Conservation (phyloP, 2,113 vertebrate genomes). For the Zosterops hypoxanthus region DNA sequence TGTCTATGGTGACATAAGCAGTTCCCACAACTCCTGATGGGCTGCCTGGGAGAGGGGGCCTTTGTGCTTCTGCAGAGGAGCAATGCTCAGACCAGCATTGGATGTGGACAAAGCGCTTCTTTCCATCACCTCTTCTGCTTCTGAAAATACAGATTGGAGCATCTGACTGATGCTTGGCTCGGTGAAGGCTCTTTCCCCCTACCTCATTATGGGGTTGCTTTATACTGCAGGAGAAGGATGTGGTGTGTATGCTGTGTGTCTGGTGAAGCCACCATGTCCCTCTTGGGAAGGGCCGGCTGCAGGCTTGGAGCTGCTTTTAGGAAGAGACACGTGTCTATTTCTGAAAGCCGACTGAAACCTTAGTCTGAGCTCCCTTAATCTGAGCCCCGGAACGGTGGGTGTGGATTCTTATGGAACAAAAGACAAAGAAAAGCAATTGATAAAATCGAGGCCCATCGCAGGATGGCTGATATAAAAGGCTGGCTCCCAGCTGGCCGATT, state of each 20-base stretch:
- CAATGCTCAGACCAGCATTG: fast-evolving
- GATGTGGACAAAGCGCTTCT: neutral
- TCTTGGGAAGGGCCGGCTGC: neutral
- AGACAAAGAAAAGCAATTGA: conserved; percentile 36
- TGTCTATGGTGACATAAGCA: neutral
- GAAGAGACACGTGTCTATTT: neutral
- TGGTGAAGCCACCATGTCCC: neutral
- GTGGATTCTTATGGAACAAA: conserved; percentile 31
- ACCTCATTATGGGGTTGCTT: neutral
- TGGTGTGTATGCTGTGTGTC: fast-evolving
- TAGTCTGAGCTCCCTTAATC: neutral
- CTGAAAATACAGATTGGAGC: neutral
- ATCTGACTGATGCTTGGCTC: neutral
- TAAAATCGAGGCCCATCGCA: neutral
- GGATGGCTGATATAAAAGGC: neutral
- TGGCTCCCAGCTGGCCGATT: conserved; percentile 26
- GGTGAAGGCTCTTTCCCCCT: neutral
- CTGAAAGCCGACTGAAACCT: neutral
- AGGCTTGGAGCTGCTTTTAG: neutral
- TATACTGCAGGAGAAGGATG: neutral
- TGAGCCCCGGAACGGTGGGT: neutral
- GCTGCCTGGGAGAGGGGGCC: neutral
- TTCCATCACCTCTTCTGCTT: neutral
- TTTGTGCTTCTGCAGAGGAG: neutral
- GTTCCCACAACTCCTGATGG: neutral